A percentile compares a stretch with the other conserved stretches of the same genome.
phyloP scores from a whole-genome alignment of 2,888 invertebrate species.

The Heliconius cydno region DNA sequence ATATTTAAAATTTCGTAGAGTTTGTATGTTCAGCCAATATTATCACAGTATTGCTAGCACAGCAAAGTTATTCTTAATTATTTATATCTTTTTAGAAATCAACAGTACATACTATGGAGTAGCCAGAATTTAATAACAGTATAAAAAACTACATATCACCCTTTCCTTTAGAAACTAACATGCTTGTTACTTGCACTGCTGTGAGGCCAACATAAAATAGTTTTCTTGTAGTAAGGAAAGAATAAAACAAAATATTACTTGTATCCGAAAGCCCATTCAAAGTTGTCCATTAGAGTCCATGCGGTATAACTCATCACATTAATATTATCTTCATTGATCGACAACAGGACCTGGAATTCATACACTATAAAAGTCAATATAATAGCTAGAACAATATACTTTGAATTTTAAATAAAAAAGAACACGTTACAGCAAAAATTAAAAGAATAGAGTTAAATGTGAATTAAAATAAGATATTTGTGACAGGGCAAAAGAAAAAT shows the following conservation, averaged over 20 bases:
- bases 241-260: constrained; percentile 67
- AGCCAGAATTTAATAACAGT: too few species aligned
- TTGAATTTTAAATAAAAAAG: background rate
- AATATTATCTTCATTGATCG: constrained; percentile 76
- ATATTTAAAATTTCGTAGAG: too few species aligned
- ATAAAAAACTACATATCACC: too few species aligned
- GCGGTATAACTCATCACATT: constrained; percentile 86
- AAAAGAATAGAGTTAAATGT: background rate
- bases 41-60: background rate
- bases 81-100: too few species aligned
- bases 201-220: background rate
- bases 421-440: background rate
- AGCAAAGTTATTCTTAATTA: background rate
- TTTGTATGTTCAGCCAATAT: background rate
- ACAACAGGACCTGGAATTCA: constrained; percentile 53
- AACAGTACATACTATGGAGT: too few species aligned
- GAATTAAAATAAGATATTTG: background rate
- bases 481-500: too few species aligned
- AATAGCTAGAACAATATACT: background rate
- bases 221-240: background rate
- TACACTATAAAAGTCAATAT: background rate
- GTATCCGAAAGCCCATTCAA: constrained; percentile 89
- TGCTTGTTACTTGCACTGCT: background rate
- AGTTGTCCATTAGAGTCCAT: constrained; percentile 90
- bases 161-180: background rate